Base-by-base conservation (phyloP, 1,140 invertebrate species). In the Drosophila ficusphila region DNA sequence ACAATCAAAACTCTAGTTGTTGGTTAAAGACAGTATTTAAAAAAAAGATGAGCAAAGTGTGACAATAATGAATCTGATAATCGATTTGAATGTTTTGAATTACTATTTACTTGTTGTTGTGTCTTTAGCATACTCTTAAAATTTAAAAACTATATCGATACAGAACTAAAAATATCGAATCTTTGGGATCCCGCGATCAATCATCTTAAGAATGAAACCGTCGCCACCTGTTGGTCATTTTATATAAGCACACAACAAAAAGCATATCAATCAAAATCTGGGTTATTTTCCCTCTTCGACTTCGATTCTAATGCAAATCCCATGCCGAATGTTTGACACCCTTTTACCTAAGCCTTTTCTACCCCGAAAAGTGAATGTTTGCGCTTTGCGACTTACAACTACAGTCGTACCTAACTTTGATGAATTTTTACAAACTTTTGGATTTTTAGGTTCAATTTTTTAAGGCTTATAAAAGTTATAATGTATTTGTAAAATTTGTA, bases 191-290 rank as follows among this genome's bases (percentile, higher is more conserved):
- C 0, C 8, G 5, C 29, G 9, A 60, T 64, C 39, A 64, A 64
- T 64, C 39, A 62, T 60, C 34, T 18, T 8, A 4, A 34, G 36
- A 60, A 36, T 25, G 46, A 64, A 46, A 64, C 39, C 29, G 38
- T 46, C 39, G 54, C 60, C 60, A 41, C 64, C 52, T 76, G 18
- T 51, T 56, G 53, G 44, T n/a, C 29, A 39, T 56, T 62, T 39
- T 46, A 53, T 47, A 60, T 49, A 68, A 48, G 38, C 33, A 33
- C 21, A 14, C 31, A 19, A 53, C 33, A 36, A 19, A 31, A 29
- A 18, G 27, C 21, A 9, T 27, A 60, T 64, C 38, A 62, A 60
- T 62, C 53, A 60, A 60, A 61, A 61, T 41, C 52, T 42, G 51
- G 58, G 58, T 23, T 61, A 33, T 41, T 57, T 42, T 33, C 7